Evolutionary conservation across 2,113 vertebrate genomes (phyloP).

Genomic region (Haemorhous mexicanus): DNA sequence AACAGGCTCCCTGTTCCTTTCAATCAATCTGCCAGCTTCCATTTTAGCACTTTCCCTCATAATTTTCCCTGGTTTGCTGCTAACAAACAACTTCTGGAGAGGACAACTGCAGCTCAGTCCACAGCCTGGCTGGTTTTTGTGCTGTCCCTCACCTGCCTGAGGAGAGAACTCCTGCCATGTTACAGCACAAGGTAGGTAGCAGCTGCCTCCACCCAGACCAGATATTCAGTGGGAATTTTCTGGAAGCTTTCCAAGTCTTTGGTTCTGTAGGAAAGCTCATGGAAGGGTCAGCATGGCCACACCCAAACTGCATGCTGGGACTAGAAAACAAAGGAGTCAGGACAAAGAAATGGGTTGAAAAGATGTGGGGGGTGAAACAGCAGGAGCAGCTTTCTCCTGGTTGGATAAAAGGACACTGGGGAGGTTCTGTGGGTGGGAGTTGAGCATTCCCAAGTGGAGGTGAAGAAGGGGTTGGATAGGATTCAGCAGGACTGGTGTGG

Average conservation of each 20-base stretch:
- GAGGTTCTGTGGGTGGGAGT: neutral
- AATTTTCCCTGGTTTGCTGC: neutral
- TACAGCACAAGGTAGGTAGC: neutral
- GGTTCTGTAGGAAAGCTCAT: neutral
- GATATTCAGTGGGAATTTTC: neutral
- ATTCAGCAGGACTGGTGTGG: neutral
- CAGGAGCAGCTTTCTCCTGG: neutral
- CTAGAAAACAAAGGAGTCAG: neutral
- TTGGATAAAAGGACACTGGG: neutral
- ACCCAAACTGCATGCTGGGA: neutral
- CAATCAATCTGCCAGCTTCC: neutral
- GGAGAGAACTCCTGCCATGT: neutral
- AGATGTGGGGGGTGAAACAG: neutral
- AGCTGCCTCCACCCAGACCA: neutral
- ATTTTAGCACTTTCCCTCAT: neutral
- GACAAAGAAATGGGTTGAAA: neutral
- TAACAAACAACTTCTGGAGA: neutral
- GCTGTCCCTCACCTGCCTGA: neutral
- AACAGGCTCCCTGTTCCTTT: neutral
- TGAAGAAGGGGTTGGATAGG: neutral
- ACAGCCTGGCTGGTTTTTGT: neutral
- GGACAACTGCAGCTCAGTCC: neutral
- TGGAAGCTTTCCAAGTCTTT: neutral
- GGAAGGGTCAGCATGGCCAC: neutral
- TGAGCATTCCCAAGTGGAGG: neutral